Evolutionary conservation across 2,113 vertebrate genomes (phyloP), one percentile per base, ranked within the genome.

Genomic region (Tenrec ecaudatus): DNA sequence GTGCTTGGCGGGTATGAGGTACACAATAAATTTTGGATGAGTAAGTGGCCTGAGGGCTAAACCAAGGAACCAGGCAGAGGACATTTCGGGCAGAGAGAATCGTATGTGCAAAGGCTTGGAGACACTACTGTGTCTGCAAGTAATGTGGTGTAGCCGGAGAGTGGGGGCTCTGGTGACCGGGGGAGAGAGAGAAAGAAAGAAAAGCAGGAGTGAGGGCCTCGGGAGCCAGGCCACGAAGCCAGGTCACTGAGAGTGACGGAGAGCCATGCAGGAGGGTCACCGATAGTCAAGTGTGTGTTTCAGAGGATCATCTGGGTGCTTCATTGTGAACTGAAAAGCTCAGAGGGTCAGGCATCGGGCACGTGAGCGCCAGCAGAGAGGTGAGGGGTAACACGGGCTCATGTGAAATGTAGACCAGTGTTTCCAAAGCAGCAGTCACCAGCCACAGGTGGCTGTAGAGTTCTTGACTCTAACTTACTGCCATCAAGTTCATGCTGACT

Each of bases 201-300:
- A 57, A 86, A 15, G 25, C 19, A 27, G 6, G 16, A 60, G 20
- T 60, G 20, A 60, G 58, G 58, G 58, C 58, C 47, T 19, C 31
- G 1, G 11, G n/a, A 40, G 53, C 19, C 64, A 80, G 31, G 62
- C 19, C 71, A 83, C 31, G 62, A 62, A 60, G 25, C 25, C 40
- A 0, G 0, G 27, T 33, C 2, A 0, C 69, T n/a, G 62, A 66
- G 73, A 62, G 17, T 1, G 2, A 27, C 14, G 8, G 73, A 87
- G 64, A 29, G 43, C 9, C 36, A 75, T 0, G 0, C 10, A 71
- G 62, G 31, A 85, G 40, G 58, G 64, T n/a, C 38, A 62, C 0
- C 57, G 29, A 62, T 0, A 6, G 31, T 80, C 43, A 86, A 68
- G 36, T 69, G 69, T 79, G 27, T 76, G 27, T 60, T 38, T 71